phyloP scores from a whole-genome alignment of 53 echinoderm and acorn worm genomes.

The Patiria pectinifera region DNA sequence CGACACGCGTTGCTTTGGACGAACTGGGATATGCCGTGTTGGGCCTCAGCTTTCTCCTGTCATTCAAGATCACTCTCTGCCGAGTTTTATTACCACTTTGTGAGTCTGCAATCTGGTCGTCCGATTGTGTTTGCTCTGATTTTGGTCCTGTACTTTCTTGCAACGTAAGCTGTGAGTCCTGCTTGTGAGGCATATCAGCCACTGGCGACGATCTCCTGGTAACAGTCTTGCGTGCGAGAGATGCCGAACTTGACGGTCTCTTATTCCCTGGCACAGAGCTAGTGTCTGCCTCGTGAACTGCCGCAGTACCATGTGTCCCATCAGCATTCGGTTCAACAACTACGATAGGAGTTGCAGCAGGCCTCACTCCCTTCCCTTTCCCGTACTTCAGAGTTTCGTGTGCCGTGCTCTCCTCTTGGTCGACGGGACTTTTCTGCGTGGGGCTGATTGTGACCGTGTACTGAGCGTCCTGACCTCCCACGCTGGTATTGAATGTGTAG shows the following conservation, averaged over 20 bases:
- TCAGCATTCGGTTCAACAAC: constrained; percentile 32
- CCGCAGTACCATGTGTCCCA: neutral
- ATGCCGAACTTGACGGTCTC: constrained; percentile 28
- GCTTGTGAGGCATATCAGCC: neutral
- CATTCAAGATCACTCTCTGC: neutral
- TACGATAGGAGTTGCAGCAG: constrained; percentile 48
- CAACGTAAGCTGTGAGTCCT: neutral
- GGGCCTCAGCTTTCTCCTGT: constrained; percentile 30
- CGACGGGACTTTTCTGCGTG: constrained; percentile 6
- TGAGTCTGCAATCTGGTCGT: neutral
- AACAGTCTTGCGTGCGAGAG: constrained; percentile 23
- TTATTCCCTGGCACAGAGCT: neutral
- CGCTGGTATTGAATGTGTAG: constrained; percentile 69
- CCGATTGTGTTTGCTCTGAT: neutral
- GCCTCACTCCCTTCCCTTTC: constrained; percentile 42
- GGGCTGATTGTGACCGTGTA: constrained; percentile 34
- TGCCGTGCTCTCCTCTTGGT: neutral
- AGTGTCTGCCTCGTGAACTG: neutral
- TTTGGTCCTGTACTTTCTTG: neutral
- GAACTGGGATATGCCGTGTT: constrained; percentile 35
- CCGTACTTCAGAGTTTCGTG: constrained; percentile 32
- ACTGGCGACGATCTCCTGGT: constrained; percentile 15
- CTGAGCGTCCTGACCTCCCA: constrained; percentile 66
- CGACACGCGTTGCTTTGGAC: constrained; percentile 3
- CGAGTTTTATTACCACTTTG: neutral